Evolutionary conservation across 2,113 vertebrate genomes (phyloP).

Genomic region (Phainopepla nitens): DNA sequence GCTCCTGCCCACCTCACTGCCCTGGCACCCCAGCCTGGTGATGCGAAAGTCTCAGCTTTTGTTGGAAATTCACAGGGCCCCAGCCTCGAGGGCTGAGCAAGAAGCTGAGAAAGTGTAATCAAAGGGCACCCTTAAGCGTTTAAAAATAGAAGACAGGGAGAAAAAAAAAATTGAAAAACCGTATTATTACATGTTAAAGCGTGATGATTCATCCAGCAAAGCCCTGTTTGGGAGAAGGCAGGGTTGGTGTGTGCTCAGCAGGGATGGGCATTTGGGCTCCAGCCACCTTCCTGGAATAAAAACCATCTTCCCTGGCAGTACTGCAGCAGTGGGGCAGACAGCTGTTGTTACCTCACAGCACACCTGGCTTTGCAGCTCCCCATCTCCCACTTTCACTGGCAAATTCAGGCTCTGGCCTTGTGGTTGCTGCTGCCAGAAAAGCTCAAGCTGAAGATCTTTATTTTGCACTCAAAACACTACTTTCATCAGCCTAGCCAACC

Average conservation of each 20-base stretch:
- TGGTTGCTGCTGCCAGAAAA: background rate
- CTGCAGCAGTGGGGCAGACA: background rate
- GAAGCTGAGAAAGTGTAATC: constrained; percentile 21
- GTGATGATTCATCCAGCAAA: constrained; percentile 7
- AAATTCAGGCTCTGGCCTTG: background rate
- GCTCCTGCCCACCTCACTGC: background rate
- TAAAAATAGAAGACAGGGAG: constrained; percentile 39
- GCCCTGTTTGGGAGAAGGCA: rapidly evolving
- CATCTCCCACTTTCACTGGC: background rate
- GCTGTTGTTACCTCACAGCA: background rate
- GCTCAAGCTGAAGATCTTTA: background rate
- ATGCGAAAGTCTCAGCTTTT: background rate
- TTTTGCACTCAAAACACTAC: background rate
- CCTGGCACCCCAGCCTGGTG: background rate
- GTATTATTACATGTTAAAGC: constrained; percentile 5
- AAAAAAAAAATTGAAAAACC: background rate
- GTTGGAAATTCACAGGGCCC: background rate
- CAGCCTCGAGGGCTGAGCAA: background rate
- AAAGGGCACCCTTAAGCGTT: constrained; percentile 17
- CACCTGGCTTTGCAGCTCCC: background rate
- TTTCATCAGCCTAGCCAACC: background rate
- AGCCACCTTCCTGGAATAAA: background rate
- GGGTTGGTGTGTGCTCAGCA: background rate
- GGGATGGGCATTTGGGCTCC: background rate
- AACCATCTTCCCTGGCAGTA: background rate